Evolutionary conservation across 2,113 vertebrate species (phyloP).

Genomic region (Nycticorax nycticorax): DNA sequence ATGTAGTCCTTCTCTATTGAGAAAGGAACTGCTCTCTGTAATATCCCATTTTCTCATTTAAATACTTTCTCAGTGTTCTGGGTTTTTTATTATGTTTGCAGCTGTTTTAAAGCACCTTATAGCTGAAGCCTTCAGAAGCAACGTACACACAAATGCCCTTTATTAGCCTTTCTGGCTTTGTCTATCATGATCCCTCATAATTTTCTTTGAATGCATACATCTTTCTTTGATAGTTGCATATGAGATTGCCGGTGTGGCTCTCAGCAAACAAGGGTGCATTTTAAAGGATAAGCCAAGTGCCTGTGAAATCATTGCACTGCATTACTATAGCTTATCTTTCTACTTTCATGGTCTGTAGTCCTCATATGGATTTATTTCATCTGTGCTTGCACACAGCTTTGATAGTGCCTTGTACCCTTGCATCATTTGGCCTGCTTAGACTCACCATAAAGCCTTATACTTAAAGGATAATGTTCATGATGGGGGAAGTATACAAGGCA

Average conservation of each 20-base stretch:
- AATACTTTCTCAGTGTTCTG: not conserved
- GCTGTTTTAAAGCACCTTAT: not conserved
- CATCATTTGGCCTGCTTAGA: slow-evolving; percentile 11
- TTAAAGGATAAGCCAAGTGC: not conserved
- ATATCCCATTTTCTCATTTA: not conserved
- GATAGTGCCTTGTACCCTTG: not conserved
- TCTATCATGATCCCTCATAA: not conserved
- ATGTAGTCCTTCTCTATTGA: not conserved
- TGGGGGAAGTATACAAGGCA: slow-evolving; percentile 46
- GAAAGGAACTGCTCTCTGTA: not conserved
- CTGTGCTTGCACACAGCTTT: not conserved
- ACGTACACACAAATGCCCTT: not conserved
- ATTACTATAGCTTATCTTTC: slow-evolving; percentile 22
- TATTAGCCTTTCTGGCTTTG: not conserved
- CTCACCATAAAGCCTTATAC: not conserved
- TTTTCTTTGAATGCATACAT: not conserved
- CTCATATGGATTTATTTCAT: slow-evolving; percentile 39
- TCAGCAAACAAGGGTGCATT: not conserved
- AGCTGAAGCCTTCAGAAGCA: not conserved
- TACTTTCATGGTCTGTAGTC: not conserved
- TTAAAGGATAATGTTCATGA: slow-evolving; percentile 46
- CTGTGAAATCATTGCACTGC: not conserved
- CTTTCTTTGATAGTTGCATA: not conserved
- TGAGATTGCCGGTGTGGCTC: not conserved
- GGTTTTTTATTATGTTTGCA: not conserved